Percentiles rank a stretch among this genome's conserved stretches.
These are phyloP conservation scores for Acleris holmiana DNA, from an alignment of 2,888 invertebrate genomes.

Conservation along the genomic window DNA sequence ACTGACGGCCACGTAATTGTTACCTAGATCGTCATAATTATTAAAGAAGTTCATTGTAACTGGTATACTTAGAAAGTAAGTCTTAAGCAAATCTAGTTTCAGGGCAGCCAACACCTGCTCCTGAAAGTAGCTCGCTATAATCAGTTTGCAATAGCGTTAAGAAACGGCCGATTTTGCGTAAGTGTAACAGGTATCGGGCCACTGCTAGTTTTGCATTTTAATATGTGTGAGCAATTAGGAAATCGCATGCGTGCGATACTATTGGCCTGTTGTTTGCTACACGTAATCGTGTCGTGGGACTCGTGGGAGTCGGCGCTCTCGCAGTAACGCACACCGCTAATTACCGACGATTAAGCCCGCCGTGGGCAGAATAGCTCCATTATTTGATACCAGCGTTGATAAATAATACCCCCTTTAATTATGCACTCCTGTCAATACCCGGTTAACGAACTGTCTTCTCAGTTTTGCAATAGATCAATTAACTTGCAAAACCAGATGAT, in stretches of 20 bases:
- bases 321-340: conserved; percentile 21
- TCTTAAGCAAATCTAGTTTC: conserved; percentile 9
- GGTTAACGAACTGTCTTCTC: conserved; percentile 1
- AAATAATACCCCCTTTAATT: conserved; percentile 33
- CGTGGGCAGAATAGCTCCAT: conserved; percentile 34
- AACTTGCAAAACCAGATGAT: conserved; percentile 11
- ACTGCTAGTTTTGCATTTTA: conserved; percentile 40
- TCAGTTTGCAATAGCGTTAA: conserved; percentile 26
- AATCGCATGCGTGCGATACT: conserved; percentile 38
- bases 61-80: neutral
- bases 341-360: conserved; percentile 28
- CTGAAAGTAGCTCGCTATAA: conserved; percentile 33
- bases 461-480: conserved; percentile 11
- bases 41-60: no score
- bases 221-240: conserved; percentile 42
- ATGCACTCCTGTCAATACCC: conserved; percentile 24
- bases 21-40: no score
- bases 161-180: conserved; percentile 38
- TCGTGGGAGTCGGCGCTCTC: conserved; percentile 34
- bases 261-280: conserved; percentile 28
- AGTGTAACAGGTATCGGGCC: conserved; percentile 33
- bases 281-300: conserved; percentile 34
- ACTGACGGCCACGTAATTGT: neutral
- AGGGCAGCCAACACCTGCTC: conserved; percentile 29
- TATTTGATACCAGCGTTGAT: conserved; percentile 23